Conservation (phyloP, 1,140 invertebrate genomes). For the Phortica variegata region DNA sequence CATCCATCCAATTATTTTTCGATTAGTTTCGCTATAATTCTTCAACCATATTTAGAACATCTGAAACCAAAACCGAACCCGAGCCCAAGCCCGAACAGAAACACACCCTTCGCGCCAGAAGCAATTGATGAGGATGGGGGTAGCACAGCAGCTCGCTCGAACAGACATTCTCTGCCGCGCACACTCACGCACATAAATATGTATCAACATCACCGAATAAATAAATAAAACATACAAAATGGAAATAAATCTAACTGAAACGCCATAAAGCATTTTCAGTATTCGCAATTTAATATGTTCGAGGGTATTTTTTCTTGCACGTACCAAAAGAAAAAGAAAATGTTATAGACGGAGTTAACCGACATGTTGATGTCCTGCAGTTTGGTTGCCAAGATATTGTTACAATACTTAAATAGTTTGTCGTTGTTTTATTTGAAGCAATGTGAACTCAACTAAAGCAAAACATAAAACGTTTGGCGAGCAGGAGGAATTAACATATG, state of each 20-base stretch:
- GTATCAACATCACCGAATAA: constrained; percentile 38
- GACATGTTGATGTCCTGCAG: constrained; percentile 19
- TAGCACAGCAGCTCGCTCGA: no score
- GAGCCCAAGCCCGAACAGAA: constrained; percentile 18
- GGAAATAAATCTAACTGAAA: constrained; percentile 57
- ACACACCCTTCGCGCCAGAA: constrained; percentile 15
- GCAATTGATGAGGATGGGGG: constrained; percentile 8
- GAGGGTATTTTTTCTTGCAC: constrained; percentile 52
- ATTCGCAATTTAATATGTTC: constrained; percentile 57
- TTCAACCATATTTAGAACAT: constrained; percentile 34
- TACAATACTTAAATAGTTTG: no score
- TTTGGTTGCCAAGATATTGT: constrained; percentile 50
- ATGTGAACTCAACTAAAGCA: no score
- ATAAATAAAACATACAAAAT: constrained; percentile 57
- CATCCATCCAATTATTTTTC: constrained; percentile 56
- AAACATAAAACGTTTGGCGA: no score
- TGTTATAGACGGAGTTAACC: neutral
- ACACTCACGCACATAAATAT: constrained; percentile 17
- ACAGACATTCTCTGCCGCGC: no score
- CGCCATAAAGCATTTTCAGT: constrained; percentile 57
- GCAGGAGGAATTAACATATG: no score
- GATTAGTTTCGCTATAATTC: constrained; percentile 57
- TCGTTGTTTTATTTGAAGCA: no score
- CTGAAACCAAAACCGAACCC: constrained; percentile 36
- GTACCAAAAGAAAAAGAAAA: constrained; percentile 34